These are phyloP conservation scores for Sminthopsis crassicaudata DNA, from an alignment of 2,113 vertebrate species.

Conservation along the genomic window DNA sequence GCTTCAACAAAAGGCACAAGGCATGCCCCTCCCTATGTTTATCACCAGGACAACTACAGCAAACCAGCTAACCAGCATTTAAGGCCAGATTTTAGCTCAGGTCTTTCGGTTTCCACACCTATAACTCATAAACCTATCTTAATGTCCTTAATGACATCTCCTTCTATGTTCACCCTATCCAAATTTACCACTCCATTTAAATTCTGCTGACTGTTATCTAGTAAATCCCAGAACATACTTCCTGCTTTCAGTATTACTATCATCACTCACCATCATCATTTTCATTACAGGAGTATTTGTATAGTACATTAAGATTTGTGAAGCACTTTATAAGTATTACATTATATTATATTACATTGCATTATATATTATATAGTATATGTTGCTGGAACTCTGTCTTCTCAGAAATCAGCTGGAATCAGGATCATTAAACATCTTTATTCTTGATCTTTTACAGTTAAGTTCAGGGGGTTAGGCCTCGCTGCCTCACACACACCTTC, in stretches of 20 bases:
- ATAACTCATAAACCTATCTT: background rate
- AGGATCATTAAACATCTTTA: no score
- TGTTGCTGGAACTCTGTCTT: no score
- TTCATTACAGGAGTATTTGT: background rate
- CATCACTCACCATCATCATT: background rate
- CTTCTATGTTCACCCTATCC: background rate
- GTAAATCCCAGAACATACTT: background rate
- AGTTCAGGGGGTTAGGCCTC: no score
- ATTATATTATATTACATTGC: no score
- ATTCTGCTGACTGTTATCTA: background rate
- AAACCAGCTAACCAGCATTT: background rate
- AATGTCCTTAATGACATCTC: background rate
- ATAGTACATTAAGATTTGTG: background rate
- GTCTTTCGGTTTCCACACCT: background rate
- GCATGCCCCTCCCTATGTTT: background rate
- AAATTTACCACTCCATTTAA: background rate
- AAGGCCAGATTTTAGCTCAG: background rate
- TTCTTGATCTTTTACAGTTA: no score
- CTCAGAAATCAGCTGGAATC: no score
- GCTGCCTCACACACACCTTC: no score
- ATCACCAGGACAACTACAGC: background rate
- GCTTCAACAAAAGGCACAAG: background rate
- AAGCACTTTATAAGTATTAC: background rate
- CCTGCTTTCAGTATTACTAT: background rate
- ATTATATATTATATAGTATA: no score